Base-by-base conservation (phyloP, 2,797 vertebrate species). In the Pseudochaenichthys georgianus region DNA sequence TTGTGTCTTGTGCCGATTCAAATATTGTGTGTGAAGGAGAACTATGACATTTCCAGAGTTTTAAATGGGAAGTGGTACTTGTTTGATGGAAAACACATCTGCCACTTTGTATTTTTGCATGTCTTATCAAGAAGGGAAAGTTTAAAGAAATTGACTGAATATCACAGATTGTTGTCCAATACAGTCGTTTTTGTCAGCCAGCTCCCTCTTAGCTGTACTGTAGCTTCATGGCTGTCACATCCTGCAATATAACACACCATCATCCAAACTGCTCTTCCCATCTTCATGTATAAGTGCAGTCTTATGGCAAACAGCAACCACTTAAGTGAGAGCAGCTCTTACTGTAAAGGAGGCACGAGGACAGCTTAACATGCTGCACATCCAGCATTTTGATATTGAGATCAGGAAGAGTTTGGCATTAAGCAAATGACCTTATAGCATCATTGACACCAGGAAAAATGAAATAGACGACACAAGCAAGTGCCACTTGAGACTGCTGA, bases 401-500 rank as follows among this genome's bases (percentile, higher is more conserved):
- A 77, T 79, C 69, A 77, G 66, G 43, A 23, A 74, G 41, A 72
- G 64, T 51, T 53, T 61, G 59, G 78, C 78, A 83, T 78, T 60
- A 78, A 79, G 75, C 47, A 34, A 79, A 88, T 82, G 77, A 64
- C 68, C 54, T 78, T 73, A 38, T 61, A 80, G 54, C 63, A 21
- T 59, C 47, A 21, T 66, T 86, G 87, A 87, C 88, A 82, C 60
- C 51, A 11, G 76, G 48, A 65, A 73, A 55, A 65, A 73, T 66
- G 71, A 83, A 81, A 67, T 70, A 77, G 76, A 68, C 2, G 65
- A 84, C 66, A 58, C 42, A 72, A 66, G 72, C 60, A 31, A 85
- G 83, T 70, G 76, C 76, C 87, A 87, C 88, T 88, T 73, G 82
- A 91, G 90, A 84, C 84, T 51, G 8, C 57, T 11, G 73, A 80